Percentiles rank a stretch among this genome's conserved stretches.
phyloP scores from a whole-genome alignment of 1,140 invertebrate genomes.

The Pseudomyrmex pallidus region DNA sequence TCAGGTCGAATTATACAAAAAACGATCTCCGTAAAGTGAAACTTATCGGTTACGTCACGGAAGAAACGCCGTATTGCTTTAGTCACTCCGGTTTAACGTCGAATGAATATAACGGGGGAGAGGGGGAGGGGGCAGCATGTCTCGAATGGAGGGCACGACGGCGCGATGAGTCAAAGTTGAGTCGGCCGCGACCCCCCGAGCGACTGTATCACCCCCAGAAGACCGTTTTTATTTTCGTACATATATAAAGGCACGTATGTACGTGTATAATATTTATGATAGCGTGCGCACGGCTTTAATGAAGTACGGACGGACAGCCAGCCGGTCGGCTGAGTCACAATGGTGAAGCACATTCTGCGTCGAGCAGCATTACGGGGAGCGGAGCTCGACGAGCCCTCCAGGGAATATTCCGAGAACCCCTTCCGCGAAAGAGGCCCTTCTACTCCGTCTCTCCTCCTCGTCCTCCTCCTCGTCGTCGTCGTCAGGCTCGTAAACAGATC shows the following conservation, averaged over 20 bases:
- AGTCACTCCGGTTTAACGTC: constrained; percentile 20
- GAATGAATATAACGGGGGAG: constrained; percentile 14
- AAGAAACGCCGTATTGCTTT: background rate
- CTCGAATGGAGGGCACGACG: background rate
- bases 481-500: constrained; percentile 53
- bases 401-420: constrained; percentile 51
- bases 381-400: constrained; percentile 32
- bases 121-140: background rate
- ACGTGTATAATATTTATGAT: constrained; percentile 62
- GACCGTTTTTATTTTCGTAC: constrained; percentile 51
- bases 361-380: constrained; percentile 35
- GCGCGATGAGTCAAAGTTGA: constrained; percentile 50
- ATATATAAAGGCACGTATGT: background rate
- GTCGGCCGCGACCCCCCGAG: constrained; percentile 14
- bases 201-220: constrained; percentile 38
- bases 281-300: constrained; percentile 58
- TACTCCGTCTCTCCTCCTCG: background rate
- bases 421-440: constrained; percentile 10
- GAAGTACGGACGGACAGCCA: constrained; percentile 61
- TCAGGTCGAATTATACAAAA: background rate
- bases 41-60: constrained; percentile 11
- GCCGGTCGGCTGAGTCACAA: constrained; percentile 64
- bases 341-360: constrained; percentile 20
- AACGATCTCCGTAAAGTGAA: background rate
- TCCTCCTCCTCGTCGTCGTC: background rate